Evolutionary conservation across 1,140 invertebrate genomes (phyloP), one percentile per base, ranked within the genome.

Genomic region (Drosophila erecta): DNA sequence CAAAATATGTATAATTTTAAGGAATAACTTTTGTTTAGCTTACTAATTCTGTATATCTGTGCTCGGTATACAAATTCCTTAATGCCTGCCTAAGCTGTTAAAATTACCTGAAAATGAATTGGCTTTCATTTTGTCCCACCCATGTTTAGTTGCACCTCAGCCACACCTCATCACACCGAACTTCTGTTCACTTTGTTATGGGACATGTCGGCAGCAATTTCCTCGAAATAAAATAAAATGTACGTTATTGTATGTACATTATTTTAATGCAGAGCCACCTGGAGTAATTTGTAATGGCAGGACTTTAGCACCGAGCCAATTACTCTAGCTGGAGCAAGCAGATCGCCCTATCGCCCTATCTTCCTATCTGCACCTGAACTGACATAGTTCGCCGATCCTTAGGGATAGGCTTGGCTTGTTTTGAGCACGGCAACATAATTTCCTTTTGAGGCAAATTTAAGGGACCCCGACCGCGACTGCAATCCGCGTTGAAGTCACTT

Each of bases 401-500:
- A 67, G 84, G 84, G 77, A 89, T 89, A 89, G 84, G 84, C 85
- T 89, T 89, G 84, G 83, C 79, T 71, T 35, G 37, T 27, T 62
- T 40, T 27, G 44, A 71, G 83, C 84, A 89, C 86, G 84, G 79
- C 79, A 87, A 76, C 76, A 89, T 87, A 83, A 87, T 87, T 86
- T 79, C 56, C 72, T 47, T 33, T 30, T 24, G 37, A 43, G 43
- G 44, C 30, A 62, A 56, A 58, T 74, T 78, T 67, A 81, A 78
- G 72, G 56, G 51, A 65, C 59, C 47, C 58, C 41, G 12, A 41
- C 38, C 27, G 0, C 0, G 15, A 20, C 53, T 30, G 30, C 20
- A 51, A 20, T 56, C 40, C 65, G 46, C 15, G 38, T 27, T 62
- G 27, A 60, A 62, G 60, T 56, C 43, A 76, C 67, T 77, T 57